Percentiles rank a stretch among this genome's conserved stretches.
phyloP scores from a whole-genome alignment of 1,140 invertebrate species.

The Agrypnia vestita region DNA sequence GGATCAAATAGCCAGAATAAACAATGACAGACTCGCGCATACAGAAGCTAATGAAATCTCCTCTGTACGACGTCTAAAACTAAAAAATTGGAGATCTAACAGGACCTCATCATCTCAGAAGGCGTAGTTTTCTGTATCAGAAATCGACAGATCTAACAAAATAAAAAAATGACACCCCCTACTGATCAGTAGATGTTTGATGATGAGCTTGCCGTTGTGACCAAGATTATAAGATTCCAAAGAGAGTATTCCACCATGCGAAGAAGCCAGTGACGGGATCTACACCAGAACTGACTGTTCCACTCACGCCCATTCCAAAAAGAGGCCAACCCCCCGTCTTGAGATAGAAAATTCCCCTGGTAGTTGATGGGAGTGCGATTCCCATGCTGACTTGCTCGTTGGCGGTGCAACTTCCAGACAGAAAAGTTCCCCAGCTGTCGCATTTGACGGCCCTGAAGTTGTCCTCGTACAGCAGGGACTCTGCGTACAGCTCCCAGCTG shows the following conservation, averaged over 20 bases:
- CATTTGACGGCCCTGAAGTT: constrained; percentile 72
- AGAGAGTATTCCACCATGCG: neutral
- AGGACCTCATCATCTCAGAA: too few relatives aligned
- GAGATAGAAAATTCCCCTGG: constrained; percentile 74
- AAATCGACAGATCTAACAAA: too few relatives aligned
- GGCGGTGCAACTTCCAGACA: constrained; percentile 68
- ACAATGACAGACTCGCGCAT: too few relatives aligned
- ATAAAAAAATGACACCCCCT: too few relatives aligned
- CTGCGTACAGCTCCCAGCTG: constrained; percentile 76
- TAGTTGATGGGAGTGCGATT: constrained; percentile 69
- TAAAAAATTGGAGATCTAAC: too few relatives aligned
- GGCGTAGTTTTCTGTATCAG: too few relatives aligned
- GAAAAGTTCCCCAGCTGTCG: constrained; percentile 69
- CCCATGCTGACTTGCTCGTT: constrained; percentile 71
- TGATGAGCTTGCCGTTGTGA: too few relatives aligned
- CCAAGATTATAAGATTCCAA: too few relatives aligned
- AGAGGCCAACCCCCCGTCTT: neutral
- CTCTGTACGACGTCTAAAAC: too few relatives aligned
- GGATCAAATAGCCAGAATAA: too few relatives aligned
- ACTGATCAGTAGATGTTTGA: too few relatives aligned
- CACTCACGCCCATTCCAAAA: neutral
- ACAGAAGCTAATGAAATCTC: too few relatives aligned
- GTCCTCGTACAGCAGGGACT: constrained; percentile 74
- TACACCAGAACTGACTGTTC: neutral
- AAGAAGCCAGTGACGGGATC: neutral